A percentile compares a stretch with the other conserved stretches of the same genome.
Evolutionary conservation across 1,140 invertebrate genomes (phyloP).

Genomic region (Temnothorax nylanderi): DNA sequence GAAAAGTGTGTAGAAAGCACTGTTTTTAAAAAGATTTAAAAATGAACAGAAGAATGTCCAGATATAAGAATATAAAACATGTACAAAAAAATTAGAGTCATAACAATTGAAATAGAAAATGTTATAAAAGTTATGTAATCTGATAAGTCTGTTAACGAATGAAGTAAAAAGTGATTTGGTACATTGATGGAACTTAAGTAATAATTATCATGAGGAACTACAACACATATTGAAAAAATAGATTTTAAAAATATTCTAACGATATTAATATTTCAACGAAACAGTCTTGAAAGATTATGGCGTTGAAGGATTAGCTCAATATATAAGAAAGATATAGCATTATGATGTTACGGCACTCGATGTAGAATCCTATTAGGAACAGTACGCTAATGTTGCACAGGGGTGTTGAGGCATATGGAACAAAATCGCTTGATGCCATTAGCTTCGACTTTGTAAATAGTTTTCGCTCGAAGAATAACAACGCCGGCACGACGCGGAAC

Average conservation of each 20-base stretch:
- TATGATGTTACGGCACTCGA: conserved; percentile 66
- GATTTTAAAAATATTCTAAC: background rate
- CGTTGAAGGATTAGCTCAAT: background rate
- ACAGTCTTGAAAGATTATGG: background rate
- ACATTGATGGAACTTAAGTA: background rate
- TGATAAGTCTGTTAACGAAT: background rate
- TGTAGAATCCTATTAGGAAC: conserved; percentile 67
- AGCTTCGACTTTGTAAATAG: conserved; percentile 84
- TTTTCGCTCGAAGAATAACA: conserved; percentile 83
- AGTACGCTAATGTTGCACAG: conserved; percentile 70
- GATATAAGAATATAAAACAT: too few relatives aligned
- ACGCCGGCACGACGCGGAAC: conserved; percentile 49
- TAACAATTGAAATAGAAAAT: background rate
- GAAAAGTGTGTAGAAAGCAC: too few relatives aligned
- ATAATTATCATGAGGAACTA: background rate
- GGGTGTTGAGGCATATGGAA: conserved; percentile 72
- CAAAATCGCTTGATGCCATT: conserved; percentile 83
- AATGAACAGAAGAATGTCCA: too few relatives aligned
- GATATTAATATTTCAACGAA: background rate
- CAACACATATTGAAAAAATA: background rate
- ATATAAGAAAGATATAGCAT: conserved; percentile 5
- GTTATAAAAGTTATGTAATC: background rate
- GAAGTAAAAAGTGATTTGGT: background rate
- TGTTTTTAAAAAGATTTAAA: too few relatives aligned
- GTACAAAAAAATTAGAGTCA: too few relatives aligned